Conservation (phyloP, 2,113 vertebrate genomes). For the Syngnathus typhle region DNA sequence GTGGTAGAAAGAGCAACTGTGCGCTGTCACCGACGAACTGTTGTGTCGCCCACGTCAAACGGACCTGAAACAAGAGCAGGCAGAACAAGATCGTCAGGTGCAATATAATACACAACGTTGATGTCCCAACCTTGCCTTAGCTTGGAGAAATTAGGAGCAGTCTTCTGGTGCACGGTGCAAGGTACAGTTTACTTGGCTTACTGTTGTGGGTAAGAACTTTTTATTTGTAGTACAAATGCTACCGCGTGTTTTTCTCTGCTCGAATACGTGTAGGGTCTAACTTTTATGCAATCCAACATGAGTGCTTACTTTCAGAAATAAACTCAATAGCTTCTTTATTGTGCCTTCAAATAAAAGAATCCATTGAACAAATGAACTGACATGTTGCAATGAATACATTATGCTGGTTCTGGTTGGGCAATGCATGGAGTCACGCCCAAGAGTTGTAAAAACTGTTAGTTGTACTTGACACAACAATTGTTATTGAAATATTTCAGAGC, state of each 20-base stretch:
- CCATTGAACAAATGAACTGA: conserved; percentile 35
- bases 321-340: background rate
- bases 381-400: conserved; percentile 29
- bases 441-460: too few relatives aligned
- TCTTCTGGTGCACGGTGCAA: background rate
- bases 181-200: conserved; percentile 17
- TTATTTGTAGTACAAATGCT: background rate
- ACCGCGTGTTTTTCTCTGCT: background rate
- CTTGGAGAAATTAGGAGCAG: background rate
- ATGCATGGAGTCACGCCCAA: background rate
- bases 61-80: background rate
- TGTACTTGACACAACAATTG: background rate
- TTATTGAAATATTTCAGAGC: conserved; percentile 32
- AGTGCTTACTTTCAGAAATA: background rate
- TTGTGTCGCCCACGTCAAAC: background rate
- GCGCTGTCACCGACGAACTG: background rate
- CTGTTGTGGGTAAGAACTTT: background rate
- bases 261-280: background rate
- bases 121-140: background rate
- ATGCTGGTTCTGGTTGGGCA: background rate
- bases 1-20: conserved; percentile 13
- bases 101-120: background rate
- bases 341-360: conserved; percentile 27
- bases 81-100: background rate
- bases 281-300: background rate